Evolutionary conservation across 2,113 vertebrate genomes (phyloP).

Genomic region (Perognathus longimembris): DNA sequence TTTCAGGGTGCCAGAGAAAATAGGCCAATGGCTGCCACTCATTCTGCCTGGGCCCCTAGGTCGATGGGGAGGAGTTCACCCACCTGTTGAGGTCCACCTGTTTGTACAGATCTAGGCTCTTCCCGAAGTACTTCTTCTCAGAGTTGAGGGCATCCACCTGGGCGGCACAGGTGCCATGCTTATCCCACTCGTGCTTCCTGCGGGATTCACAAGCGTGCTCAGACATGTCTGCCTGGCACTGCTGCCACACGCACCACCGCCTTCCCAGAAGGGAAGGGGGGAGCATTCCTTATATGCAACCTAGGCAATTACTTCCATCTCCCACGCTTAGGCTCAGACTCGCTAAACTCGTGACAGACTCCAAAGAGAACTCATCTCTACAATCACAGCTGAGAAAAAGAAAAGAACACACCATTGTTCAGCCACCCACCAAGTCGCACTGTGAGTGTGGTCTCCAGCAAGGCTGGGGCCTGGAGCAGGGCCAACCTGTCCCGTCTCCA

Average conservation of each 20-base stretch:
- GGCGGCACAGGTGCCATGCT: conserved; percentile 90
- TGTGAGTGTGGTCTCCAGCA: background rate
- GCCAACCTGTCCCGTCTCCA: accelerated
- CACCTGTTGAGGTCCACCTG: conserved; percentile 85
- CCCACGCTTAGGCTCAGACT: background rate
- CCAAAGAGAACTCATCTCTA: background rate
- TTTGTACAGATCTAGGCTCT: conserved; percentile 85
- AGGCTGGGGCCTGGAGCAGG: background rate
- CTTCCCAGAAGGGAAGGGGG: too few relatives aligned
- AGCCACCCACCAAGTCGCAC: background rate
- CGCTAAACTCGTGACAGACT: background rate
- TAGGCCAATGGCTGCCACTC: too few relatives aligned
- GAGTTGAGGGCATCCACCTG: conserved; percentile 82
- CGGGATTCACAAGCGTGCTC: background rate
- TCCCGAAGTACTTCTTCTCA: conserved; percentile 88
- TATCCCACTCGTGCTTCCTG: conserved; percentile 90
- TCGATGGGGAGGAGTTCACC: accelerated
- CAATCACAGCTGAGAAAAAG: background rate
- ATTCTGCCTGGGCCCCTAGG: too few relatives aligned
- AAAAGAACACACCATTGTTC: accelerated
- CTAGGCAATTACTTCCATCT: background rate
- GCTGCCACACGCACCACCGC: too few relatives aligned
- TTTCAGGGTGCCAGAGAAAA: background rate
- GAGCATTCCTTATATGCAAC: background rate
- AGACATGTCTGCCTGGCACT: background rate